Evolutionary conservation across 2,888 invertebrate species (phyloP), one percentile per base, ranked within the genome.

Genomic region (Dichetophora obliterata): DNA sequence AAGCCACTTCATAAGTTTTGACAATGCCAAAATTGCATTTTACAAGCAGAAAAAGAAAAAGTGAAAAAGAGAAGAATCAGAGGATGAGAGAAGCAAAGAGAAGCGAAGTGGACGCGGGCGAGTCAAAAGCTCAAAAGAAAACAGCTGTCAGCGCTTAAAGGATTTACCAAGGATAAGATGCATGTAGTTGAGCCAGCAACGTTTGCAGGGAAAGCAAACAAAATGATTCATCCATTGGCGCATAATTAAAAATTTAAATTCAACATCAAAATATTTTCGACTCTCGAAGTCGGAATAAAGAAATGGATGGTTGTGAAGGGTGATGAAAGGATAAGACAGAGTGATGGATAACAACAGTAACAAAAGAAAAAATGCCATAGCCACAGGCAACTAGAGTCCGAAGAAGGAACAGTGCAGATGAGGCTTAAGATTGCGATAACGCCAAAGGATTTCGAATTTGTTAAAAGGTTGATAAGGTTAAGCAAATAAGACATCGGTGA

Each of bases 1-100:
- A 72, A 73, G 73, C 73, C 63, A 73, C 73, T 73, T 73, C 50
- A 73, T 61, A 73, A 73, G 63, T 63, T 73, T 73, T 73, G 73
- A 73, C 73, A 73, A 73, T 63, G 73, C 73, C 50, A 73, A 63
- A 63, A 73, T 63, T 65, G 61, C 63, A 63, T 73, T 63, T 73
- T 63, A 34, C 43, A n/a, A 48, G 57, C 24, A 9, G 24, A 24
- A 43, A 11, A 43, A 43, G 22, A 19, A 6, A 19, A 19, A 37
- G 5, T 4, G 37, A 19, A 37, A 6, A 65, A 37, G 37, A 37
- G 11, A 2, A 6, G 57, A 57, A 24, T 4, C 8, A 3, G 61
- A 19, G 5, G 22, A 1, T 19, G 19, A 37, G 2, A 37, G 65
- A 22, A 37, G 31, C 16, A 59, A 43, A 14, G 1, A 43, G 43